phyloP scores from a whole-genome alignment of 2,113 vertebrate species.

The Oreochromis tanganicae region DNA sequence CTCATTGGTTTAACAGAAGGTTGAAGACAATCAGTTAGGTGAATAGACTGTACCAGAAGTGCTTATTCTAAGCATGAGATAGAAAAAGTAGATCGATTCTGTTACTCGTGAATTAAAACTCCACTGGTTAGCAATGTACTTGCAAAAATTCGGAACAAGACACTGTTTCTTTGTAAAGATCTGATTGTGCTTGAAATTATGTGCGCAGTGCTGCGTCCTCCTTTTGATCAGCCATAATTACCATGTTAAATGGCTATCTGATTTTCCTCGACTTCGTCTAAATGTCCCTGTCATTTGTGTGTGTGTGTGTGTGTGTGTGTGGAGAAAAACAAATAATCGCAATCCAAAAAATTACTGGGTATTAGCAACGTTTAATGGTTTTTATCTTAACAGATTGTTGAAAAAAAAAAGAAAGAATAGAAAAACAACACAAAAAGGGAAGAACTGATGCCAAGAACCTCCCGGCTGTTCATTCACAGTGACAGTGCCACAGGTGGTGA shows the following conservation, averaged over 20 bases:
- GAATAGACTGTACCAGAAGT: background rate
- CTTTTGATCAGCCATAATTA: background rate
- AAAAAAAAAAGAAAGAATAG: background rate
- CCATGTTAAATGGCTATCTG: background rate
- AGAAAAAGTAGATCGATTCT: background rate
- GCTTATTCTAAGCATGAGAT: background rate
- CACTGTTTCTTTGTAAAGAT: background rate
- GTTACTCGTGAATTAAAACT: background rate
- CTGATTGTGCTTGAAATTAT: background rate
- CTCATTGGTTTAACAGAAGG: background rate
- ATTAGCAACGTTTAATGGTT: background rate
- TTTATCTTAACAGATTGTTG: background rate
- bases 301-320: background rate
- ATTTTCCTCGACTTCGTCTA: background rate
- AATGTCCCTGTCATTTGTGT: background rate
- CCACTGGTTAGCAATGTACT: background rate
- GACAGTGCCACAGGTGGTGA: background rate
- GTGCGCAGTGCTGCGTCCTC: background rate
- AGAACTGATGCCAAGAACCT: background rate
- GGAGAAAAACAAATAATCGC: background rate
- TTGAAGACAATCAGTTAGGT: background rate
- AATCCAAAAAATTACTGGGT: background rate
- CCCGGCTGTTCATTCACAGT: background rate
- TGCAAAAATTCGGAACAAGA: background rate
- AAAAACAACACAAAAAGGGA: background rate